phyloP scores from a whole-genome alignment of 2,113 vertebrate genomes.

The Dolichotis patagonum region DNA sequence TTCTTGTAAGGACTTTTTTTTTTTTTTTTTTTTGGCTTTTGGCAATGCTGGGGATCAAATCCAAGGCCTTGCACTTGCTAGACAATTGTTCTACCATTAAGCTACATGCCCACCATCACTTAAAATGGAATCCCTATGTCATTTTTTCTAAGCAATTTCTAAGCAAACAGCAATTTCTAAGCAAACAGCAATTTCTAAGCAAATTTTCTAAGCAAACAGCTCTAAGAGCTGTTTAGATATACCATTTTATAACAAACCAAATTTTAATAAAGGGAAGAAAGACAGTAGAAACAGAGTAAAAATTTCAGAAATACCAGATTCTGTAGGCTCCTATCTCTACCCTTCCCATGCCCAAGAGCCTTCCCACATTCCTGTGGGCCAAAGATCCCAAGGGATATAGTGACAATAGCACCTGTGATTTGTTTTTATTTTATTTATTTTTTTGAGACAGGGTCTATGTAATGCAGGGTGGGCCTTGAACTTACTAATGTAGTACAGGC shows the following conservation, averaged over 20 bases:
- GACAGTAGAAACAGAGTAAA: background rate
- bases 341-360: background rate
- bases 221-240: constrained; percentile 4
- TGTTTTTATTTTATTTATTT: background rate
- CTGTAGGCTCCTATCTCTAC: background rate
- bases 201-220: too few relatives aligned
- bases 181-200: too few relatives aligned
- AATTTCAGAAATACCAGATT: background rate
- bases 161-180: too few relatives aligned
- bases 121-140: background rate
- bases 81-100: background rate
- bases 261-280: background rate
- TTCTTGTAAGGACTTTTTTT: constrained; percentile 11
- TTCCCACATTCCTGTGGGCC: background rate
- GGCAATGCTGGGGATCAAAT: background rate
- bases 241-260: background rate
- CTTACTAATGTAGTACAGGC: background rate
- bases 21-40: background rate
- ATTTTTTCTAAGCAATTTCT: background rate
- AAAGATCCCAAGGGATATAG: background rate
- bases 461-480: background rate
- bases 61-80: background rate
- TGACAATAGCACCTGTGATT: background rate
- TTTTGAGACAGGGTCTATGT: background rate
- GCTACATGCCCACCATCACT: background rate